Base-by-base conservation (phyloP, 2,888 invertebrate species). In the Ochropleura leucogaster region DNA sequence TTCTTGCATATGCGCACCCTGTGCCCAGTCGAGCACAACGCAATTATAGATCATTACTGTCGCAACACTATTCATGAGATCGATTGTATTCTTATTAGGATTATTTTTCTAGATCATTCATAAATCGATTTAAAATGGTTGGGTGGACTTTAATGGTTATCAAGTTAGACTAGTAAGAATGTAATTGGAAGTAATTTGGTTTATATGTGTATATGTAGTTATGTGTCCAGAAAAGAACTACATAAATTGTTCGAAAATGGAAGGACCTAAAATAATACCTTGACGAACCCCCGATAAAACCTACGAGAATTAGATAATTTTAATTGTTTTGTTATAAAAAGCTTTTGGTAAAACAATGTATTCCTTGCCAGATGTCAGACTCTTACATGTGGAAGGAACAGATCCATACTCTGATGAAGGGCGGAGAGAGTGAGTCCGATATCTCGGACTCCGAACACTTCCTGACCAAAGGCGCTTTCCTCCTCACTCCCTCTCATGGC, bases 401-500 rank as follows among this genome's bases (percentile, higher is more conserved):
- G 94, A 93, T 96, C 87, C 95, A 95, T 90, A 96, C 96, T 80
- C 95, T 97, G 95, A 97, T 97, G 94, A 97, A 97, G 95, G 97
- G 97, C 93, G 98, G 98, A 93, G 98, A 98, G 93, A 97, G 98
- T 79, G 98, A 98, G 93, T 98, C 98, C 89, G 98, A 98, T 89
- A 97, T 98, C 76, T 98, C 98, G 88, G 97, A 98, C 91, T 97
- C 97, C 14, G 97, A 97, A 80, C 97, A 98, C 92, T 98, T 98
- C 93, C 97, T 98, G 87, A 98, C 98, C 65, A 98, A 98, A 94
- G 98, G 98, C 94, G 98, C 98, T 59, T 98, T 98, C 93, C 97
- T 98, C 68, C 96, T 98, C 88, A 98, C 98, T 64, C 98, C 98
- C 60, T 98, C 98, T 70, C 98, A 98, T 95, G 98, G 98, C 91